Conservation (phyloP, 2,113 vertebrate species). For the Phycodurus eques region DNA sequence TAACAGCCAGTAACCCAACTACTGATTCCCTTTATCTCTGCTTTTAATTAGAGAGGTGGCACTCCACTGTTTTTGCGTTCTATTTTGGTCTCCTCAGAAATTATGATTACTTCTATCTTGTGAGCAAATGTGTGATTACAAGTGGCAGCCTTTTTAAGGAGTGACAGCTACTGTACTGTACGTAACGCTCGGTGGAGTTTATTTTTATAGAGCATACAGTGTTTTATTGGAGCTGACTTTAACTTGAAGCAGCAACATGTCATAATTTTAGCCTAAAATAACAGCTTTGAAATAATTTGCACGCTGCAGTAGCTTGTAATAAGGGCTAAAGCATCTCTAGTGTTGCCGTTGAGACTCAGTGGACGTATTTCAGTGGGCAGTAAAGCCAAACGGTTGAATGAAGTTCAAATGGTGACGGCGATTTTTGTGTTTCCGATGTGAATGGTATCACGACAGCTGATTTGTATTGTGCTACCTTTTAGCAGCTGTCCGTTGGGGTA, state of each 20-base stretch:
- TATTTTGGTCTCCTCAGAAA: slow-evolving; percentile 54
- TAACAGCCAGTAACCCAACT: slow-evolving; percentile 38
- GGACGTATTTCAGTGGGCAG: neutral
- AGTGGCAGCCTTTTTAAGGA: slow-evolving; percentile 6
- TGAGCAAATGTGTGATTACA: slow-evolving; percentile 61
- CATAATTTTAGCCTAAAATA: neutral
- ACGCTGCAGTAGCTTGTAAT: neutral
- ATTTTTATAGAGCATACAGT: slow-evolving; percentile 7
- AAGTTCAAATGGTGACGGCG: neutral
- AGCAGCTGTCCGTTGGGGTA: too few relatives aligned
- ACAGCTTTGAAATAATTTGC: neutral
- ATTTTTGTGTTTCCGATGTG: too few relatives aligned
- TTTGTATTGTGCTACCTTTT: too few relatives aligned
- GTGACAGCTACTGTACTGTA: slow-evolving; percentile 40
- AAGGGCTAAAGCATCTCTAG: neutral
- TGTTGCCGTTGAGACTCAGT: neutral
- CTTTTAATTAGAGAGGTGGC: slow-evolving; percentile 50
- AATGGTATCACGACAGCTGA: too few relatives aligned
- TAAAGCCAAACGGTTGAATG: neutral
- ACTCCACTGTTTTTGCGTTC: slow-evolving; percentile 39
- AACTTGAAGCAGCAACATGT: neutral
- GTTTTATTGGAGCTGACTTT: neutral
- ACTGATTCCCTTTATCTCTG: slow-evolving; percentile 43
- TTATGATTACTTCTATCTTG: slow-evolving; percentile 58
- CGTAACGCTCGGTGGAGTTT: slow-evolving; percentile 19